Evolutionary conservation across 2,888 invertebrate genomes (phyloP), one percentile per base, ranked within the genome.

Genomic region (Archips crataeganus): DNA sequence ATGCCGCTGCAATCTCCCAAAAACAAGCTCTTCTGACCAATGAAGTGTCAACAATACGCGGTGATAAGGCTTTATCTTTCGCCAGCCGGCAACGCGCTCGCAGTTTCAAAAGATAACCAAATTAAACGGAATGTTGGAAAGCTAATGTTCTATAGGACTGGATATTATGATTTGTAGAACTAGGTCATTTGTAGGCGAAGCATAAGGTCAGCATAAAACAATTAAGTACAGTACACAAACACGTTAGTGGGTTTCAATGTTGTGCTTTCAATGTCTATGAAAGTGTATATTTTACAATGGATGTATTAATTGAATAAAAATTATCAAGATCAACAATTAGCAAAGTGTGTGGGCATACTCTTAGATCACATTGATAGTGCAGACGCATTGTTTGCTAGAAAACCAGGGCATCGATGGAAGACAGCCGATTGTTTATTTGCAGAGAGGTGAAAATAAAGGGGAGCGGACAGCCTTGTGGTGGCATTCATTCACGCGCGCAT

Each of bases 401-500:
- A 63, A 63, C 32, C 49, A 65, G 65, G 51, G 32, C 65, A 36
- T 15, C 36, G 34, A 8, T 15, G 15, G 54, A 10, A 62, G 51
- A 62, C 49, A 63, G 15, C 15, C 13, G 72, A 67, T 72, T 73
- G 63, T 73, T 73, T 74, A 64, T 67, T 67, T 60, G 61, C 61
- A 74, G 66, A 66, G 65, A 71, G 62, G 75, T 75, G 70, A 71
- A 77, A 74, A 76, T 78, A 76, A 78, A 81, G 81, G 81, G 77
- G 81, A 70, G 73, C 71, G 68, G 57, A 60, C 51, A 71, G 54
- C 69, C 45, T 69, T 68, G 67, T 34, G 68, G 42, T 45, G 61
- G 79, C 87, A 86, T 87, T 84, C 81, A 82, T 74, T 82, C 84
- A 85, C 85, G 86, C 78, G 79, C 81, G 75, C 75, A 81, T 81